Evolutionary conservation across 2,888 invertebrate genomes (phyloP).

Genomic region (Platycheirus albimanus): DNA sequence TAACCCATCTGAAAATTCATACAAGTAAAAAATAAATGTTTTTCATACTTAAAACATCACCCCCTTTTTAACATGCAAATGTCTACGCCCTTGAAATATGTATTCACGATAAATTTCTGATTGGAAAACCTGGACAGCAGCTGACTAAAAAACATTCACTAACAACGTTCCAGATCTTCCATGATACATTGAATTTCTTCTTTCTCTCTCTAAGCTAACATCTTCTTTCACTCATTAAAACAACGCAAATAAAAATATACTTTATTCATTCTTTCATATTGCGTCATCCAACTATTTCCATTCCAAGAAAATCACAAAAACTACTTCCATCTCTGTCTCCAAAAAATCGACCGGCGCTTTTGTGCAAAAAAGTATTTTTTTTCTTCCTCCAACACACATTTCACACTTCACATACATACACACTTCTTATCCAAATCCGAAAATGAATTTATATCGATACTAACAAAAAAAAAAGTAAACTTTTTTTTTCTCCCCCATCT

Average conservation of each 20-base stretch:
- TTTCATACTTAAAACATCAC: too few relatives aligned
- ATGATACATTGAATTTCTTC: not conserved
- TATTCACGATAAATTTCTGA: conserved; percentile 31
- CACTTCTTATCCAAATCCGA: conserved; percentile 13
- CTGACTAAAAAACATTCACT: conserved; percentile 36
- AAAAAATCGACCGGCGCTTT: conserved; percentile 69
- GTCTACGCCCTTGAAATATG: not conserved
- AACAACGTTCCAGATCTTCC: conserved; percentile 18
- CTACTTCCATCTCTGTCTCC: conserved; percentile 53
- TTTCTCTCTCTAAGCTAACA: conserved; percentile 8
- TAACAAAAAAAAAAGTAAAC: not conserved
- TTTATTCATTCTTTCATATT: not conserved
- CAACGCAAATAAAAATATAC: not conserved
- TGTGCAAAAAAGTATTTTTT: conserved; percentile 45
- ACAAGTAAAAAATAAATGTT: too few relatives aligned
- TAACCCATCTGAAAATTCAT: too few relatives aligned
- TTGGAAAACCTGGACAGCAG: conserved; percentile 10
- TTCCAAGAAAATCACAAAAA: not conserved
- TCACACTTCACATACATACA: conserved; percentile 34
- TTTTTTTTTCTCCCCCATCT: conserved; percentile 57
- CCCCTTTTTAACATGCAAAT: not conserved
- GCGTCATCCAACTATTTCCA: not conserved
- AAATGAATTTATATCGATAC: not conserved
- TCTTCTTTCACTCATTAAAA: not conserved
- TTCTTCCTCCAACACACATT: conserved; percentile 23